Conservation (phyloP, 2,797 vertebrate species). For the Sylvia borin region DNA sequence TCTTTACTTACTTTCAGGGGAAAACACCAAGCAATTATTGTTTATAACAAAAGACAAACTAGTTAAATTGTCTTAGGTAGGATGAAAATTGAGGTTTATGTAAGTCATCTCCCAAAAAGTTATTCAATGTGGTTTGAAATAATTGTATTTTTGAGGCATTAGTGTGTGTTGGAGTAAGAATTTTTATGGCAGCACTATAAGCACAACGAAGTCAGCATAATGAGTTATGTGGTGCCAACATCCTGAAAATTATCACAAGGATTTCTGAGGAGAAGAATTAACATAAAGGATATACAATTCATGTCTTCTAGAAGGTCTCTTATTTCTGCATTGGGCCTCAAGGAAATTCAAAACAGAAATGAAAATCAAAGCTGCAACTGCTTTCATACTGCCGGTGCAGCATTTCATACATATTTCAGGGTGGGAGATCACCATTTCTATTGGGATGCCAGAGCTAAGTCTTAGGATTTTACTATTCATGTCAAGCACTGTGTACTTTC, state of each 20-base stretch:
- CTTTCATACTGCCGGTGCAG: slow-evolving; percentile 44
- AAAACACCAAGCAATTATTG: not conserved
- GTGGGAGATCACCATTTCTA: slow-evolving; percentile 68
- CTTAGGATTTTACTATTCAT: slow-evolving; percentile 63
- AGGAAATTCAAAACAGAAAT: slow-evolving; percentile 76
- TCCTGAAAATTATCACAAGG: slow-evolving; percentile 55
- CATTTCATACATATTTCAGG: slow-evolving; percentile 73
- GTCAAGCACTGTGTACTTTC: slow-evolving; percentile 49
- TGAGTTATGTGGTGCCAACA: slow-evolving; percentile 26
- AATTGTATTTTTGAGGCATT: not conserved
- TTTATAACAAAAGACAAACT: not conserved
- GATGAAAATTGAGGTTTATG: not conserved
- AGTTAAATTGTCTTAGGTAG: not conserved
- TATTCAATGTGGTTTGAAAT: not conserved
- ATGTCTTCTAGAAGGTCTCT: slow-evolving; percentile 58
- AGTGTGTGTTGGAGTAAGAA: not conserved
- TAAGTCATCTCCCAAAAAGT: not conserved
- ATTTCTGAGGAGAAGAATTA: slow-evolving; percentile 50
- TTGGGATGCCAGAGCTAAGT: slow-evolving; percentile 62
- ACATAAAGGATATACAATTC: slow-evolving; percentile 57
- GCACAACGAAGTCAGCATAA: not conserved
- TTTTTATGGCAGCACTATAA: slow-evolving; percentile 31
- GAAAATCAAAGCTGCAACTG: slow-evolving; percentile 69
- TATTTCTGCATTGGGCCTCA: slow-evolving; percentile 64
- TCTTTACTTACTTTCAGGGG: not conserved